Percentiles rank a stretch among this genome's conserved stretches.
These are phyloP conservation scores for Ammodytes marinus DNA, from an alignment of 2,113 vertebrate genomes.

Conservation along the genomic window DNA sequence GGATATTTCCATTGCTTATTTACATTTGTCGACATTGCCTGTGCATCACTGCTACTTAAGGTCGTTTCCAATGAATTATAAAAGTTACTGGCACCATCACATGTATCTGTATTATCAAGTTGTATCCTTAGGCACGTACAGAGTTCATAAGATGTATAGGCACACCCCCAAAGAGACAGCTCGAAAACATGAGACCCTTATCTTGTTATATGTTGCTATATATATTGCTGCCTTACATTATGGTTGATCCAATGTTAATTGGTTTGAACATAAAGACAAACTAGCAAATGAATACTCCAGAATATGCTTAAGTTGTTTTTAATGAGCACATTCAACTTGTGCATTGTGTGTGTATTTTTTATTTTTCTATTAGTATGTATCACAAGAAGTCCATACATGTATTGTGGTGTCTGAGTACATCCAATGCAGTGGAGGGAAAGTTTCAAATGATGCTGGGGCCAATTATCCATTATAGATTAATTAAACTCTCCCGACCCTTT, in stretches of 20 bases:
- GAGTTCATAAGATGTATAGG: constrained; percentile 6
- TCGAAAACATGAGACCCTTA: not conserved
- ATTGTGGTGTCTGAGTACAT: constrained; percentile 1
- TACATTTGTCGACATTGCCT: not conserved
- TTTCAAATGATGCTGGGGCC: constrained; percentile 60
- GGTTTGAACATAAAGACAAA: not conserved
- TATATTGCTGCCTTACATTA: not conserved
- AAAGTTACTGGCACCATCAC: not conserved
- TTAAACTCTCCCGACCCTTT: constrained; percentile 75
- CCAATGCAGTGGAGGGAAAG: constrained; percentile 35
- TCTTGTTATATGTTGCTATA: not conserved
- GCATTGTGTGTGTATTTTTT: not conserved
- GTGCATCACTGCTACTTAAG: not conserved
- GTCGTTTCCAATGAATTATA: not conserved
- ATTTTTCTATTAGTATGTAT: not conserved
- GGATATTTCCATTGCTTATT: not conserved
- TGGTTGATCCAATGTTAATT: constrained; percentile 25
- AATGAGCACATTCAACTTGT: not conserved
- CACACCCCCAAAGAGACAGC: not conserved
- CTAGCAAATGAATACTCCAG: constrained; percentile 1
- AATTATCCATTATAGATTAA: constrained; percentile 77
- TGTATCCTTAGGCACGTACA: not conserved
- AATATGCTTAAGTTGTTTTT: not conserved
- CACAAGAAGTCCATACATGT: constrained; percentile 4
- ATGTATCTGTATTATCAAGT: not conserved